phyloP scores from a whole-genome alignment of 2,113 vertebrate species.

The Tragelaphus imberbis region DNA sequence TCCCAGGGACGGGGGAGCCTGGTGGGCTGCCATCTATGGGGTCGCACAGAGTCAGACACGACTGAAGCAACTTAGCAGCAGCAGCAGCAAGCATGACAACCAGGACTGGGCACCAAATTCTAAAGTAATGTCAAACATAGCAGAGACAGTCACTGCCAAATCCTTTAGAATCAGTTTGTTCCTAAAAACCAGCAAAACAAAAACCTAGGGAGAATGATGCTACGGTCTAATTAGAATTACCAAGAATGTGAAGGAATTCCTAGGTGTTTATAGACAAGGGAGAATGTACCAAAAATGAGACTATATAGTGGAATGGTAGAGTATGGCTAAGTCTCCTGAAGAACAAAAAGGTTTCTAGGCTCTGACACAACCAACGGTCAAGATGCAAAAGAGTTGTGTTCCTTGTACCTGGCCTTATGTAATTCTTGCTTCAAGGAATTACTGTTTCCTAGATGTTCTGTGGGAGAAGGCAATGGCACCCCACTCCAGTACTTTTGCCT shows the following conservation, averaged over 20 bases:
- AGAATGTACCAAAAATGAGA: background rate
- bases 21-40: no score
- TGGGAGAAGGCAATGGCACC: no score
- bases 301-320: background rate
- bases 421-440: background rate
- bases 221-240: background rate
- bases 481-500: no score
- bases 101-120: background rate
- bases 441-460: background rate
- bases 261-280: background rate
- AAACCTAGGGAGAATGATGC: background rate
- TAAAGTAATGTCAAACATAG: background rate
- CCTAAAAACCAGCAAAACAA: background rate
- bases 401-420: background rate
- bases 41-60: no score
- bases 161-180: constrained; percentile 7
- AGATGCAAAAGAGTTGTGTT: background rate
- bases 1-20: no score
- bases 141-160: background rate
- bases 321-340: background rate
- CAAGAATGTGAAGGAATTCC: background rate
- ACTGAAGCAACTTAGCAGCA: no score
- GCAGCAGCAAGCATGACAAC: background rate
- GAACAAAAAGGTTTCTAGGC: background rate
- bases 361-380: background rate